phyloP scores from a whole-genome alignment of 2,888 invertebrate genomes.

The Aleiodes alternator region DNA sequence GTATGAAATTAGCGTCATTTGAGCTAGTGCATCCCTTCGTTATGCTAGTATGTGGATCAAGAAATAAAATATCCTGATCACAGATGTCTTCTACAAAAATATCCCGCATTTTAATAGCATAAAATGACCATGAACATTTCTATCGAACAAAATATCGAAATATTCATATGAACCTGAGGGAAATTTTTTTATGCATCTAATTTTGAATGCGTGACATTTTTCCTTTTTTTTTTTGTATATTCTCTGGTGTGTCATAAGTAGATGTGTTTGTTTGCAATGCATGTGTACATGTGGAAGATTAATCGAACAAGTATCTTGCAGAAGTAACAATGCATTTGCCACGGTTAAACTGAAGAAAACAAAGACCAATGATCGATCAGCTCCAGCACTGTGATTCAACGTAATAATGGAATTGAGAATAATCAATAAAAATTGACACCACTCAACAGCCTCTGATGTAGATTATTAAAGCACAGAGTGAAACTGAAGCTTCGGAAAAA shows the following conservation, averaged over 20 bases:
- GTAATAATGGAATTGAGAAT: conserved; percentile 20
- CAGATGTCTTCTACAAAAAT: background rate
- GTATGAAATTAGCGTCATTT: conserved; percentile 33
- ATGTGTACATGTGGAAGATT: conserved; percentile 29
- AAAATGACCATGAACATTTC: background rate
- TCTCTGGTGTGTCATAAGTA: conserved; percentile 2
- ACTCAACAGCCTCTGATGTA: conserved; percentile 28
- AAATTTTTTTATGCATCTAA: conserved; percentile 23
- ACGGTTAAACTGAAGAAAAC: conserved; percentile 92
- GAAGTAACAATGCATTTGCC: conserved; percentile 90
- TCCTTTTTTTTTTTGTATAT: conserved; percentile 11
- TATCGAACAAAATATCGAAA: background rate
- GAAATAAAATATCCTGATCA: background rate
- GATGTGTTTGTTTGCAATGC: conserved; percentile 26
- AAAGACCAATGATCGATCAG: conserved; percentile 90
- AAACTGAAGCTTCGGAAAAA: background rate
- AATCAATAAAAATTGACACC: conserved; percentile 32
- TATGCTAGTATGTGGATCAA: conserved; percentile 26
- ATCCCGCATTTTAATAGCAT: background rate
- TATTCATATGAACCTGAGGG: background rate
- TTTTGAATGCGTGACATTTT: conserved; percentile 6
- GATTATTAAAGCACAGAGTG: conserved; percentile 32
- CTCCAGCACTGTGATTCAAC: conserved; percentile 79
- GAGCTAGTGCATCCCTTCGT: conserved; percentile 16
- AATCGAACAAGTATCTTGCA: conserved; percentile 43